phyloP scores from a whole-genome alignment of 2,113 vertebrate species.

The Neolamprologus devosi region DNA sequence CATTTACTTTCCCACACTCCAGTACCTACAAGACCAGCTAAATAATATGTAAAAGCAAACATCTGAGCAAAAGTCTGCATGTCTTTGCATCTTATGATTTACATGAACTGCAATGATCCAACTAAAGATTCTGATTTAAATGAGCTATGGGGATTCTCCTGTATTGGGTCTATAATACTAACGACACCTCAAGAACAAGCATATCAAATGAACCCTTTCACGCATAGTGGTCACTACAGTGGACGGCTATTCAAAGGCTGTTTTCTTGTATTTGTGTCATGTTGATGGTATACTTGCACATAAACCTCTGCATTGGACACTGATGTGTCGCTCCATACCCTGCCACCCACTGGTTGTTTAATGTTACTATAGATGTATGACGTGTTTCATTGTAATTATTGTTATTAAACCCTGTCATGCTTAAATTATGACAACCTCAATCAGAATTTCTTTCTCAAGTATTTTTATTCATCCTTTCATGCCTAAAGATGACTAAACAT shows the following conservation, averaged over 20 bases:
- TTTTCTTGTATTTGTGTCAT: not conserved
- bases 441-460: not conserved
- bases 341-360: fast-evolving
- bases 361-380: not conserved
- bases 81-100: not conserved
- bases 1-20: not conserved
- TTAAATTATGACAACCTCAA: not conserved
- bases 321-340: not conserved
- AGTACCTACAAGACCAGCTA: not conserved
- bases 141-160: no score
- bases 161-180: not conserved
- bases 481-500: not conserved
- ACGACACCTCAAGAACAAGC: not conserved
- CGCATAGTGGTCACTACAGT: not conserved
- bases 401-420: fast-evolving
- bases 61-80: not conserved
- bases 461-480: not conserved
- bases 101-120: not conserved
- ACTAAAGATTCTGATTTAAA: not conserved
- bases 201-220: not conserved
- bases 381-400: not conserved
- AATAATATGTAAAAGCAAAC: not conserved
- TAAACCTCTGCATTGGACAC: not conserved
- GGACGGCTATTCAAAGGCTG: not conserved
- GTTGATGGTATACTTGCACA: not conserved